These are phyloP conservation scores for Dermatophagoides farinae DNA, from an alignment of 1,140 invertebrate genomes.

Conservation along the genomic window DNA sequence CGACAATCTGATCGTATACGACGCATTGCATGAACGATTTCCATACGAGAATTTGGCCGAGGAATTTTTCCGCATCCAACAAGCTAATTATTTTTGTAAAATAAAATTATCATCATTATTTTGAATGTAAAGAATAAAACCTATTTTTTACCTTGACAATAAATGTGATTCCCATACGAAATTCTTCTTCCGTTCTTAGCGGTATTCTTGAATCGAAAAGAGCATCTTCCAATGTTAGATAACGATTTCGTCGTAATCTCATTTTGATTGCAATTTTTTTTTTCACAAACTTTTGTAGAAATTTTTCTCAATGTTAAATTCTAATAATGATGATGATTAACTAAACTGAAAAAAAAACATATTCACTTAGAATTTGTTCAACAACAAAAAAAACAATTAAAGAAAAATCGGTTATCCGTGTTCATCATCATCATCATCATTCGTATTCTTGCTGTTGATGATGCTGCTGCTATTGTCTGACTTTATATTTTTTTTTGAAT, in stretches of 20 bases:
- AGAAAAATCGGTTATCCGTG: neutral
- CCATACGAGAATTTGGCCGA: constrained; percentile 74
- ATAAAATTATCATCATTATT: neutral
- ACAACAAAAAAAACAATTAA: neutral
- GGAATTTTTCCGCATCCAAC: constrained; percentile 92
- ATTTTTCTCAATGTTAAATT: too few relatives aligned
- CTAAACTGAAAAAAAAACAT: too few relatives aligned
- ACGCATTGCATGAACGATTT: constrained; percentile 96
- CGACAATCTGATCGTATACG: constrained; percentile 95
- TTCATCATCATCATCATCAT: neutral
- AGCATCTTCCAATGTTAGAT: constrained; percentile 82
- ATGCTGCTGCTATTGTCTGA: too few relatives aligned
- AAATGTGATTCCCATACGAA: constrained; percentile 86
- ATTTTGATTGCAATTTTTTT: neutral
- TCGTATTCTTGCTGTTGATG: too few relatives aligned
- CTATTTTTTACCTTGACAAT: constrained; percentile 67
- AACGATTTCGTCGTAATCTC: constrained; percentile 46
- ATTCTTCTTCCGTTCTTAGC: constrained; percentile 81
- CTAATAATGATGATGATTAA: too few relatives aligned
- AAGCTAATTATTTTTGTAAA: constrained; percentile 46
- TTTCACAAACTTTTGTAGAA: neutral
- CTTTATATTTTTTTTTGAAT: too few relatives aligned
- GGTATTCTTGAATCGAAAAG: constrained; percentile 83
- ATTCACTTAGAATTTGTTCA: neutral
- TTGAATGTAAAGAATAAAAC: neutral